Evolutionary conservation across 2,113 vertebrate genomes (phyloP), one percentile per base, ranked within the genome.

Genomic region (Hippocampus zosterae): DNA sequence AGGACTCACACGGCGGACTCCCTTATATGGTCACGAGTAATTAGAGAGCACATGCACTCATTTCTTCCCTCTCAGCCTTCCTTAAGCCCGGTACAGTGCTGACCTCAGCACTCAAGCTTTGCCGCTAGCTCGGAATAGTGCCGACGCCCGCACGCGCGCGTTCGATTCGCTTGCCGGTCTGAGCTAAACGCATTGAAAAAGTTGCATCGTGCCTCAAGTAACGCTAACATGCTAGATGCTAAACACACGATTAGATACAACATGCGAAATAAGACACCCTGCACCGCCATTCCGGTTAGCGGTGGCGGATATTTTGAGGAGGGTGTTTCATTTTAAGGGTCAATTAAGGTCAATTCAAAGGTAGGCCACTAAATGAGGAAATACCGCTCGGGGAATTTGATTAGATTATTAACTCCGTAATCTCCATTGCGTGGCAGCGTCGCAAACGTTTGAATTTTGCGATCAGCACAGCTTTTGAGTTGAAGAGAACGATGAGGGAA

Each of bases 101-200:
- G 89, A 92, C 84, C 91, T 91, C 90, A 91, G 90, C 91, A 90
- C 78, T 81, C 82, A 81, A 60, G 81, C 74, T 69, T 29, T 18
- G 41, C 52, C 12, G 63, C 68, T 75, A 77, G 77, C 83, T 77
- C 76, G 68, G 81, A 74, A 75, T 59, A 53, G 72, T 67, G 15
- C 71, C 15, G 50, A 74, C 84, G 60, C 81, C 76, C 70, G 59
- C 72, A 63, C 40, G 72, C 65, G 61, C 77, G 65, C 57, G 78
- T 60, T 23, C 52, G 1, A 74, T 68, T 82, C 71, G 77, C 71
- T 80, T 67, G 73, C 76, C 76, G 72, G 74, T 68, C 77, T 8
- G 1, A 68, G 48, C 52, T 11, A 65, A 80, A 81, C 46, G 55
- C 55, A 60, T 18, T 42, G 25, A 18, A 60, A 60, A 60, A 60